Base-by-base conservation (phyloP, 2,797 vertebrate species). In the Sebastes glaucus region DNA sequence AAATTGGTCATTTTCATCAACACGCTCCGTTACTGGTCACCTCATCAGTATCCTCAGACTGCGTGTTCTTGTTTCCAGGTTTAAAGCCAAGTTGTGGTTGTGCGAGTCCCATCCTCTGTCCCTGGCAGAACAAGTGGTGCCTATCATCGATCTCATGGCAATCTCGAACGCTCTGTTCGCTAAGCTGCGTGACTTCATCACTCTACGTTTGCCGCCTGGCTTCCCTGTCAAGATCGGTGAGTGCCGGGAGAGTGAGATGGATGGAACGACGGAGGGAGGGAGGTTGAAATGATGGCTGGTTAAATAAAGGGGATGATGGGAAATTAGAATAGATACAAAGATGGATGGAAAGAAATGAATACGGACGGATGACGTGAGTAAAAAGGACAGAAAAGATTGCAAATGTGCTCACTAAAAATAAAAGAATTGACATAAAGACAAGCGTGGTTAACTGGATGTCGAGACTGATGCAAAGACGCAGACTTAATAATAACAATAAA, bases 121-220 rank as follows among this genome's bases (percentile, higher is more conserved):
- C 67, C 96, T 99, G 92, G 93, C 95, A 11, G 97, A 99, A 84
- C 98, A 99, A 94, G 98, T 99, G 83, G 97, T 96, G 73, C 98
- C 98, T 74, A 99, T 99, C 94, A 98, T 99, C 6, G 98, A 99
- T 93, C 97, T 99, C 92, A 99, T 99, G 98, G 98, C 98, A 30
- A 97, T 98, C 93, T 99, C 98, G 81, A 99, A 99, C 6, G 95
- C 98, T 2, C 96, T 98, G 76, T 99, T 99, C 33, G 98, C 98
- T 81, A 99, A 99, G 88, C 96, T 99, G 87, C 96, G 97, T 32
- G 98, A 99, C 93, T 99, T 99, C 94, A 99, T 99, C 93, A 98
- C 95, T 6, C 94, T 99, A 78, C 97, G 97, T 79, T 94, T 99
- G 87, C 98, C 98, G 0, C 97, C 98, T 0, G 98, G 98, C 78